A percentile compares a stretch with the other conserved stretches of the same genome.
Conservation (phyloP, 1,140 invertebrate species). For the Camponotus floridanus region DNA sequence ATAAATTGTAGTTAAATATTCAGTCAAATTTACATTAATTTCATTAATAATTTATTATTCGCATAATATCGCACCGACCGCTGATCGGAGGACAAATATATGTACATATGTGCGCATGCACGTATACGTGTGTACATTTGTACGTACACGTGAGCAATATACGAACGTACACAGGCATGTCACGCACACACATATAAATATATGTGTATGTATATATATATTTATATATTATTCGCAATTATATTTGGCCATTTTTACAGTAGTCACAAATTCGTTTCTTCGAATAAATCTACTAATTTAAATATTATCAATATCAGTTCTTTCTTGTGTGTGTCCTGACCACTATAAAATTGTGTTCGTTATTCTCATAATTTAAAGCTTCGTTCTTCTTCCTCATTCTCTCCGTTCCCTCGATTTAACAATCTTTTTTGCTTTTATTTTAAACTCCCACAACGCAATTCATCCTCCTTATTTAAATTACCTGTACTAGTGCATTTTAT, state of each 20-base stretch:
- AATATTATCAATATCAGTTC: constrained; percentile 83
- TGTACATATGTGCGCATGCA: constrained; percentile 20
- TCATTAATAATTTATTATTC: constrained; percentile 87
- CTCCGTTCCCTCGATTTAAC: constrained; percentile 79
- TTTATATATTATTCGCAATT: constrained; percentile 80
- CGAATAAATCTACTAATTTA: constrained; percentile 81
- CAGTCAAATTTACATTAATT: constrained; percentile 86
- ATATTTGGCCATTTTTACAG: constrained; percentile 87
- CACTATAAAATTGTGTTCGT: constrained; percentile 81
- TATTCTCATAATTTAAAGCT: constrained; percentile 85
- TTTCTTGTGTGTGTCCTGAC: constrained; percentile 75
- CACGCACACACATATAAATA: constrained; percentile 63
- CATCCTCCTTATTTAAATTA: constrained; percentile 60
- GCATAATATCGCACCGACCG: constrained; percentile 83
- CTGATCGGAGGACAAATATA: constrained; percentile 78
- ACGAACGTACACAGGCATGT: constrained; percentile 19
- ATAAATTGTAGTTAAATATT: constrained; percentile 86
- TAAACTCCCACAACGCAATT: constrained; percentile 73
- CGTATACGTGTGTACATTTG: constrained; percentile 8
- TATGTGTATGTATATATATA: constrained; percentile 71
- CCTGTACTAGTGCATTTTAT: constrained; percentile 65
- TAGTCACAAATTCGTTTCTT: constrained; percentile 84
- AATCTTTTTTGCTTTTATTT: constrained; percentile 77
- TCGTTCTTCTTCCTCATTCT: constrained; percentile 83
- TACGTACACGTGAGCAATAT: constrained; percentile 4